Percentiles rank a stretch among this genome's conserved stretches.
Evolutionary conservation across 2,113 vertebrate species (phyloP).

Genomic region (Pygoscelis adeliae): DNA sequence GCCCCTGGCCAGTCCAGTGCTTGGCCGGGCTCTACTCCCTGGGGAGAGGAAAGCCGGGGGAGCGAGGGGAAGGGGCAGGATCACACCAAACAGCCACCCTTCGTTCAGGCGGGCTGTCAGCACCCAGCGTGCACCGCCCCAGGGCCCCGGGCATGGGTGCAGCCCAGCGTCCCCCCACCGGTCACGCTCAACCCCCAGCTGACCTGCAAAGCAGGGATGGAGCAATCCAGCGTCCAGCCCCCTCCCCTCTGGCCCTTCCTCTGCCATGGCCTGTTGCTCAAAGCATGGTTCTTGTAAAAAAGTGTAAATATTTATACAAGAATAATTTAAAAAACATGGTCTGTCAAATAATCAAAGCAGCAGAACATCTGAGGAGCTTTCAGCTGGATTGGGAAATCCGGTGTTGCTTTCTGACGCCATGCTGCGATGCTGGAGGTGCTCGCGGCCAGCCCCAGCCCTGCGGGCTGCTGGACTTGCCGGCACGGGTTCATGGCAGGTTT

Average conservation of each 20-base stretch:
- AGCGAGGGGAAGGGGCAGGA: not conserved
- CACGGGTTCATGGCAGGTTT: not conserved
- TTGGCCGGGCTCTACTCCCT: not conserved
- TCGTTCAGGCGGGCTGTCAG: accelerated
- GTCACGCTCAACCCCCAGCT: not conserved
- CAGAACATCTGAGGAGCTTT: constrained; percentile 40
- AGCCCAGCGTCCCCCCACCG: not conserved
- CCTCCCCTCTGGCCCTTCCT: constrained; percentile 16
- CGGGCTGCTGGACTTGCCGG: accelerated
- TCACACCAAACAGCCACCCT: no score
- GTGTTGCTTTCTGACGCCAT: not conserved
- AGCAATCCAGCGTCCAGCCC: not conserved
- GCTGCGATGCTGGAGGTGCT: not conserved
- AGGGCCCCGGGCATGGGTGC: not conserved
- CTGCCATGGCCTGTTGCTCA: constrained; percentile 29
- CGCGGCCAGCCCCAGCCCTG: not conserved
- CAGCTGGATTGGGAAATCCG: constrained; percentile 29
- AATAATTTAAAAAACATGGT: constrained; percentile 68
- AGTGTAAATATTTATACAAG: constrained; percentile 69
- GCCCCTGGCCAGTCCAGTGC: accelerated
- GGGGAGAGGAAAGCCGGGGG: not conserved
- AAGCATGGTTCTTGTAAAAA: constrained; percentile 72
- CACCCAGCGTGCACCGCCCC: accelerated
- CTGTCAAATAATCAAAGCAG: constrained; percentile 66
- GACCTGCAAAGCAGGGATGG: not conserved